phyloP scores from a whole-genome alignment of 2,888 invertebrate species.

The Drosophila yooni region DNA sequence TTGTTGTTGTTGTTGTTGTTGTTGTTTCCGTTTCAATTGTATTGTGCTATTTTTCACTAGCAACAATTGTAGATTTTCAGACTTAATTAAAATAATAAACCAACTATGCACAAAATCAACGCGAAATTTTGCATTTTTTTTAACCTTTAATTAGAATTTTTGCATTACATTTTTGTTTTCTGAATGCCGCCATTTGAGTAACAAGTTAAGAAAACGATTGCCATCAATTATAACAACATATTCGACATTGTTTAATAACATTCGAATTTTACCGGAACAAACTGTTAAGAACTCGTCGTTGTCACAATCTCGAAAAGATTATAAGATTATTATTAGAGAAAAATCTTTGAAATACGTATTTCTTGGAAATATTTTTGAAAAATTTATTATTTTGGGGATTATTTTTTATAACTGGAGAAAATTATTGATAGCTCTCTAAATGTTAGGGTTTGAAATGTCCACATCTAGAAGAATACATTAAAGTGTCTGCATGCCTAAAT shows the following conservation, averaged over 20 bases:
- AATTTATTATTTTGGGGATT: too few relatives aligned
- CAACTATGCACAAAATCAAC: conserved; percentile 10
- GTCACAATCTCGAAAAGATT: too few relatives aligned
- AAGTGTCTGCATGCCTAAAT: not conserved
- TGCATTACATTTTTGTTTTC: not conserved
- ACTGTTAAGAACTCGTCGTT: too few relatives aligned
- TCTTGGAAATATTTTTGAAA: not conserved
- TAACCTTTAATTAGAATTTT: not conserved
- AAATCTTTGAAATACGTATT: not conserved
- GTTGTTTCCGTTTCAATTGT: not conserved
- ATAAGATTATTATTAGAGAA: not conserved
- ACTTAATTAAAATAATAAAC: not conserved
- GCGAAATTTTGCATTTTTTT: conserved; percentile 6
- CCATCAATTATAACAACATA: not conserved
- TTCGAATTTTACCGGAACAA: too few relatives aligned
- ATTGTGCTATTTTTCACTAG: not conserved
- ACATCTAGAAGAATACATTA: not conserved
- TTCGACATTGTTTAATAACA: not conserved
- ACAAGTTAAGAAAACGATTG: not conserved
- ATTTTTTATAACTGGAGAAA: not conserved
- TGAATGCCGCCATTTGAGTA: not conserved
- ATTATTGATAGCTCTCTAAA: not conserved
- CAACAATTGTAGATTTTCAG: not conserved
- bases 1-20: not conserved
- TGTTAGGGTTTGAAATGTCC: not conserved